Percentiles rank a stretch among this genome's conserved stretches.
phyloP scores from a whole-genome alignment of 2,888 invertebrate species.

The Loripinus fragilis region DNA sequence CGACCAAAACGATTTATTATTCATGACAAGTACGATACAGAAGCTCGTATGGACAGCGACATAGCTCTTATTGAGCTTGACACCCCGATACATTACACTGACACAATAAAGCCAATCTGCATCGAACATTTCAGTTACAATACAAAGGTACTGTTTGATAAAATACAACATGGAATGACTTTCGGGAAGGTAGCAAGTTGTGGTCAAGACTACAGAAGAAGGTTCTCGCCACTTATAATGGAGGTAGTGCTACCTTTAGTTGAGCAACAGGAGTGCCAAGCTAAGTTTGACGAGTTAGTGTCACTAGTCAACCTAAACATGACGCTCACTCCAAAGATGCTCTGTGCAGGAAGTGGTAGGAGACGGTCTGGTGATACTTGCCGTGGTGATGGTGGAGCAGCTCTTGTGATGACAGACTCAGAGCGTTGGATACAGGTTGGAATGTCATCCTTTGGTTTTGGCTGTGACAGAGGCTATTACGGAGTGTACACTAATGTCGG shows the following conservation, averaged over 20 bases:
- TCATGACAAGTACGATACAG: constrained; percentile 56
- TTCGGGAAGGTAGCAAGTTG: constrained; percentile 45
- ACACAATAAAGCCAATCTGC: constrained; percentile 64
- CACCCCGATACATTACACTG: constrained; percentile 55
- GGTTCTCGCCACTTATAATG: too few relatives aligned
- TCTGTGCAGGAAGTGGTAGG: constrained; percentile 52
- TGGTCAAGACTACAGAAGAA: constrained; percentile 14
- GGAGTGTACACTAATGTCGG: constrained; percentile 56
- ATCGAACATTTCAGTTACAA: constrained; percentile 48
- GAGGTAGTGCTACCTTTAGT: constrained; percentile 45
- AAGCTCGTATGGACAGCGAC: constrained; percentile 62
- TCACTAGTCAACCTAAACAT: background rate
- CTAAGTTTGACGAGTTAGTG: background rate
- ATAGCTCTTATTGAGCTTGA: constrained; percentile 69
- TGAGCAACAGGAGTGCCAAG: constrained; percentile 26
- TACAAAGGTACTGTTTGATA: constrained; percentile 32
- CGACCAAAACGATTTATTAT: background rate
- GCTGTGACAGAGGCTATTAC: constrained; percentile 41
- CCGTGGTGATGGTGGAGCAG: constrained; percentile 53
- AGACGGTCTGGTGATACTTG: constrained; percentile 45
- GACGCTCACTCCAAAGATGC: constrained; percentile 47
- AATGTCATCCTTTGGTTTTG: constrained; percentile 50
- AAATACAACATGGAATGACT: background rate
- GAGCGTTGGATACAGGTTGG: constrained; percentile 47
- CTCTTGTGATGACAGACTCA: constrained; percentile 31